Conservation (phyloP, 2,113 vertebrate species). For the Lophochroa leadbeateri region DNA sequence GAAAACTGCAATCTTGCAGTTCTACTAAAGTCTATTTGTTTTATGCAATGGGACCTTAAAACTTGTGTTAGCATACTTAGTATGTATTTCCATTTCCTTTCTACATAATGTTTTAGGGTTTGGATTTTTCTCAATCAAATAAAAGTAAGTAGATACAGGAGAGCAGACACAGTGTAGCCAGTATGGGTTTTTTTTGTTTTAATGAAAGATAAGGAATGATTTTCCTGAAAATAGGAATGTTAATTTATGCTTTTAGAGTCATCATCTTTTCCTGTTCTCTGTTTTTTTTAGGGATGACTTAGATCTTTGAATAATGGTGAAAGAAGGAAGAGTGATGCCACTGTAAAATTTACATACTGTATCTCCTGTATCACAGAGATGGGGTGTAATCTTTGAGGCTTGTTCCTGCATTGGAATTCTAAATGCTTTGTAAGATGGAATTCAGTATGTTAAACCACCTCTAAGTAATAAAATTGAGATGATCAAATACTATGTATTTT, state of each 20-base stretch:
- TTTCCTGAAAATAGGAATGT: neutral
- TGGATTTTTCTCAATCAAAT: neutral
- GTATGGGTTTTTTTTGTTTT: neutral
- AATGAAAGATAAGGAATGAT: neutral
- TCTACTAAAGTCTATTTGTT: neutral
- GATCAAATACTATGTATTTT: constrained; percentile 5
- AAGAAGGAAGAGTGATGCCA: neutral
- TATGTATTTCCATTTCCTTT: neutral
- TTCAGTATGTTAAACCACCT: neutral
- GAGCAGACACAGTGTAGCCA: neutral
- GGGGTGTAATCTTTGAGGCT: neutral
- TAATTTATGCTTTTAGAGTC: neutral
- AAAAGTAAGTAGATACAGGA: neutral
- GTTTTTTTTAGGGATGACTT: neutral
- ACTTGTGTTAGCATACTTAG: neutral
- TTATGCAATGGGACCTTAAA: neutral
- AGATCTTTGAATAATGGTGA: neutral
- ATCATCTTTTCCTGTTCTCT: neutral
- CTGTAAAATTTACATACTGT: neutral
- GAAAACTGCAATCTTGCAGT: neutral
- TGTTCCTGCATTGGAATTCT: neutral
- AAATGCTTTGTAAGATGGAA: neutral
- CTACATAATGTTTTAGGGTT: neutral
- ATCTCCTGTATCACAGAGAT: neutral
- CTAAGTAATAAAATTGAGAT: constrained; percentile 12